Base-by-base conservation (phyloP, 2,888 invertebrate species). In the Chloromyia formosa region DNA sequence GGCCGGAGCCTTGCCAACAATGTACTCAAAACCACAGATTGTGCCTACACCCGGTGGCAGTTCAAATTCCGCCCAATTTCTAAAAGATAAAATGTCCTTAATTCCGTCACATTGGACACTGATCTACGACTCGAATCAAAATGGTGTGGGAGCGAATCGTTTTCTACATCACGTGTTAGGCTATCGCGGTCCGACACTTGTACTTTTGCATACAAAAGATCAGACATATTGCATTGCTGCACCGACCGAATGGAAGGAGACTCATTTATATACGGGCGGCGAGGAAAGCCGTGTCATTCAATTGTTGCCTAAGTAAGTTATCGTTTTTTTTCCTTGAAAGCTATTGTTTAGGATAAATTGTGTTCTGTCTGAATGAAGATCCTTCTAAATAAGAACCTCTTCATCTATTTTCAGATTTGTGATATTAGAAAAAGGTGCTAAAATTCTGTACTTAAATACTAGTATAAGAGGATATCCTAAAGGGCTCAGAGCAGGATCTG, bases 141-240 rank as follows among this genome's bases (percentile, higher is more conserved):
- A 95, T 86, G 97, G 96, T 0, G 86, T 93, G n/a, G 96, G 95
- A 27, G 89, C 92, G 74, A 96, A 96, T 87, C 89, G 94, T 79
- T 96, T 96, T 86, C 86, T 94, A 80, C 94, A 95, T 82, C 96
- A 96, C 86, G 93, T 96, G 3, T 88, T 95, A 20, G 85, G 86
- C 4, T 86, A 86, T 77, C 81, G 90, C 71, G 92, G 92, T 0
- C 91, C 92, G 0, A 91, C 91, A 0, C 81, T 92, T 74, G 87
- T 89, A 76, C 82, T 92, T 75, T 78, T 91, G n/a, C 86, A 88
- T 75, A 89, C 88, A 1, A 80, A 83, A 76, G 87, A 88, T 58
- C 89, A 92, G 77, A 88, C 92, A 76, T 91, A 93, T 81, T 95
- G 93, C 82, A 85, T 96, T 74, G 93, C 93, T 35, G 86, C 91